Conservation (phyloP, 2,113 vertebrate species). For the Antidorcas marsupialis region DNA sequence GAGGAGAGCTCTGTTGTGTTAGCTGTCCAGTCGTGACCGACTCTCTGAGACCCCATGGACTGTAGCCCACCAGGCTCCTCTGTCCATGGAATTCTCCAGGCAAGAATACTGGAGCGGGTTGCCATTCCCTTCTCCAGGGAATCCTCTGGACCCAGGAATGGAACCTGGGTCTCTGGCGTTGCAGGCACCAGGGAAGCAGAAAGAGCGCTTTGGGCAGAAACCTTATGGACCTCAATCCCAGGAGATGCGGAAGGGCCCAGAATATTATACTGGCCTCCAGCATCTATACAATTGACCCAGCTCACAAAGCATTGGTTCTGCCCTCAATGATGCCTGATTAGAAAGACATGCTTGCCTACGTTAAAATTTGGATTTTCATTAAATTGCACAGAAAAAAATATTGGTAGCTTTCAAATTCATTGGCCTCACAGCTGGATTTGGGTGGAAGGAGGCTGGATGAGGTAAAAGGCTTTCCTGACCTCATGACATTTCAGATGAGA, state of each 20-base stretch:
- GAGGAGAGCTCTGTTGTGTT: background rate
- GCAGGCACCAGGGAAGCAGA: background rate
- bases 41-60: background rate
- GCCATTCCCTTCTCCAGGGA: background rate
- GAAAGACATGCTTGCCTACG: background rate
- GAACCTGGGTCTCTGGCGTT: background rate
- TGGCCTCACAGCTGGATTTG: background rate
- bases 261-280: background rate
- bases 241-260: background rate
- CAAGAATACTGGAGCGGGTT: background rate
- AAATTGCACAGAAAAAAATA: background rate
- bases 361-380: background rate
- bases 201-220: background rate
- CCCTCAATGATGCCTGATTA: background rate
- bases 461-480: background rate
- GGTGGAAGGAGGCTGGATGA: background rate
- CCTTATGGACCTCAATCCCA: background rate
- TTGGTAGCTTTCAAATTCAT: background rate
- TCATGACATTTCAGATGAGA: background rate
- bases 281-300: background rate
- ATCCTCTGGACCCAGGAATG: background rate
- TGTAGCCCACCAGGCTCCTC: background rate
- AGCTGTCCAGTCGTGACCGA: rapidly evolving
- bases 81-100: background rate
- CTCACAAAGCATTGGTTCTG: background rate